phyloP scores from a whole-genome alignment of 92 coral and sea anemone species.

The Paragorgia papillata region DNA sequence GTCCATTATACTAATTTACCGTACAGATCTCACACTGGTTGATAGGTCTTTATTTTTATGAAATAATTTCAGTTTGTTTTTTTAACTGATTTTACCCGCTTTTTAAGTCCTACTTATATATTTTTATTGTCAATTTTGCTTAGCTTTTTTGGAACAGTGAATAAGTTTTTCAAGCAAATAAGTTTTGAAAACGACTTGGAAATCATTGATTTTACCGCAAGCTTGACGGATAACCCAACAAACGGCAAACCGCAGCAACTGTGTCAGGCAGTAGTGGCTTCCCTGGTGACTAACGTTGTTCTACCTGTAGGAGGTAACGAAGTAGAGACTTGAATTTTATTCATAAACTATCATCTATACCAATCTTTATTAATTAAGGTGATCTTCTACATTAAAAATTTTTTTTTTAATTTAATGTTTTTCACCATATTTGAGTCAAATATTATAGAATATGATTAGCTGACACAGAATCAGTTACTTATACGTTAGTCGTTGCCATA shows the following conservation, averaged over 20 bases:
- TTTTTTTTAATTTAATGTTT: too few relatives aligned
- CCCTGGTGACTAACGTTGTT: constrained; percentile 49
- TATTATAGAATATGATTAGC: too few relatives aligned
- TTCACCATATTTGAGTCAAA: too few relatives aligned
- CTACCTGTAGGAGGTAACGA: constrained; percentile 62
- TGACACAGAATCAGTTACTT: too few relatives aligned
- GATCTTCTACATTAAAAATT: too few relatives aligned
- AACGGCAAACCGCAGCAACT: constrained; percentile 57
- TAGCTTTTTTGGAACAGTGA: constrained; percentile 38
- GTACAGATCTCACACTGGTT: too few relatives aligned
- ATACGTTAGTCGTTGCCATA: too few relatives aligned
- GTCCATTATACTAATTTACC: too few relatives aligned
- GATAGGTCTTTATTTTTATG: too few relatives aligned
- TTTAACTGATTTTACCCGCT: neutral
- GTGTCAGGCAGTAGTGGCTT: constrained; percentile 83
- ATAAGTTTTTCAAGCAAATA: constrained; percentile 57
- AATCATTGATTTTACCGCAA: constrained; percentile 69
- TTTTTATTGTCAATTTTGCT: neutral
- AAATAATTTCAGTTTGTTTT: neutral
- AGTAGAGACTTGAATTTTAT: neutral
- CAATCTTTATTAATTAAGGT: too few relatives aligned
- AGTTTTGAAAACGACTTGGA: constrained; percentile 62
- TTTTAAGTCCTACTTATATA: too few relatives aligned
- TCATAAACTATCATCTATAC: neutral
- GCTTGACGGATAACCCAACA: constrained; percentile 61